Evolutionary conservation across 1,140 invertebrate species (phyloP).

Genomic region (Panagrolaimus sp.): DNA sequence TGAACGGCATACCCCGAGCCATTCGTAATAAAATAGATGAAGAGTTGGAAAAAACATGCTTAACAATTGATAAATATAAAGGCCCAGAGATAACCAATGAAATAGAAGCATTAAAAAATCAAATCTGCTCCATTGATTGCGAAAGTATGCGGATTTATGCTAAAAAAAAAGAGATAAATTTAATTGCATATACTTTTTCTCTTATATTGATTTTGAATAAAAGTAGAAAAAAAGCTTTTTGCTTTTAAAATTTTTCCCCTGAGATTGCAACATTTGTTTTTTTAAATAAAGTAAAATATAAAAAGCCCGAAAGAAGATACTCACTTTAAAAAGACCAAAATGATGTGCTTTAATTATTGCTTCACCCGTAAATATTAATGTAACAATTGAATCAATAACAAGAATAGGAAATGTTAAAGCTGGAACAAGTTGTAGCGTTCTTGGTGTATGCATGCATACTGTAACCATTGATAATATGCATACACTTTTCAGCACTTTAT

Average conservation of each 20-base stretch:
- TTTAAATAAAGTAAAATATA: constrained; percentile 22
- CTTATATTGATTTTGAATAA: neutral
- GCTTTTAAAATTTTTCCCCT: too few species aligned
- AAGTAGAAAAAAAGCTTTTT: constrained; percentile 13
- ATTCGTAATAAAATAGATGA: constrained; percentile 38
- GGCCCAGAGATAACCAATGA: constrained; percentile 85
- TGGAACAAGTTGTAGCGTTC: constrained; percentile 47
- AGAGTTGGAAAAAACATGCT: constrained; percentile 34
- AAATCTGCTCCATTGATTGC: constrained; percentile 94
- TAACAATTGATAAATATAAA: constrained; percentile 67
- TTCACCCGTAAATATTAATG: constrained; percentile 46
- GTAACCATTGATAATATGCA: constrained; percentile 53
- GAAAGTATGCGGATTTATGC: constrained; percentile 42
- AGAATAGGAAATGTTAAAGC: constrained; percentile 45
- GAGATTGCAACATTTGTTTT: constrained; percentile 15
- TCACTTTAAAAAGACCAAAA: constrained; percentile 30
- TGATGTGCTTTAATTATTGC: constrained; percentile 38
- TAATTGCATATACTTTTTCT: too few species aligned
- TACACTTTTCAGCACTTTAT: constrained; percentile 41
- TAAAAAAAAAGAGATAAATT: constrained; percentile 15
- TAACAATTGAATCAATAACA: constrained; percentile 42
- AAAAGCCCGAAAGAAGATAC: neutral
- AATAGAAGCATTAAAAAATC: constrained; percentile 95
- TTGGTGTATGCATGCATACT: constrained; percentile 56
- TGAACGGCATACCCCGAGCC: constrained; percentile 37